Evolutionary conservation across 2,113 vertebrate species (phyloP).

Genomic region (Zingel zingel): DNA sequence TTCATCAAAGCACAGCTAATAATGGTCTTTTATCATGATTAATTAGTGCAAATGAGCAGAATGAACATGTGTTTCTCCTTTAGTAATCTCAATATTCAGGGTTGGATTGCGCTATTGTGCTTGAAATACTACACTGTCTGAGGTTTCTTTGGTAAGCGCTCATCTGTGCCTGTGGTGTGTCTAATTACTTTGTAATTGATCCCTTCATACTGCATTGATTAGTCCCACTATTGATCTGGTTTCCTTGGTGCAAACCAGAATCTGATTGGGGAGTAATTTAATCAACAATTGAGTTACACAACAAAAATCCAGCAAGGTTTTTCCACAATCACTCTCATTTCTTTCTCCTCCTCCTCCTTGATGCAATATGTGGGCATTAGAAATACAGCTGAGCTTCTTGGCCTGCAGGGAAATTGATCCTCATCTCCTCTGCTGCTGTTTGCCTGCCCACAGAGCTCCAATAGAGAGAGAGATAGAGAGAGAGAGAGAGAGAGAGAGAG

Average conservation of each 20-base stretch:
- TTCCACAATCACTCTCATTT: slow-evolving; percentile 29
- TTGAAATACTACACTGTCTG: slow-evolving; percentile 39
- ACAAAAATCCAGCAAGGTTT: slow-evolving; percentile 49
- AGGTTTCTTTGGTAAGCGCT: slow-evolving; percentile 32
- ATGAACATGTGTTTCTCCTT: slow-evolving; percentile 46
- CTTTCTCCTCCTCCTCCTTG: slow-evolving; percentile 30
- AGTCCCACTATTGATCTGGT: slow-evolving; percentile 78
- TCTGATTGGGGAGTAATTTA: slow-evolving; percentile 73
- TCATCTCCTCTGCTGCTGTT: slow-evolving; percentile 59
- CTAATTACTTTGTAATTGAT: slow-evolving; percentile 83
- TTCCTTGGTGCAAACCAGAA: slow-evolving; percentile 69
- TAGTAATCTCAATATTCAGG: slow-evolving; percentile 33
- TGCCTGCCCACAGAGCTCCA: slow-evolving; percentile 58
- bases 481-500: not conserved
- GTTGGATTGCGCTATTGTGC: slow-evolving; percentile 39
- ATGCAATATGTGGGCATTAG: slow-evolving; percentile 69
- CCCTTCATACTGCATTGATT: slow-evolving; percentile 71
- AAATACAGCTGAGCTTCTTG: slow-evolving; percentile 69
- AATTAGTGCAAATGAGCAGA: slow-evolving; percentile 62
- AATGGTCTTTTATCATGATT: slow-evolving; percentile 59
- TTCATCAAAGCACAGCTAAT: slow-evolving; percentile 68
- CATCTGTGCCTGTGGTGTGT: slow-evolving; percentile 55
- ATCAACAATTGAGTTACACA: slow-evolving; percentile 65
- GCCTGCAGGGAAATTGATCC: slow-evolving; percentile 77
- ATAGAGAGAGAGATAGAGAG: slow-evolving; percentile 10